A percentile compares a stretch with the other conserved stretches of the same genome.
These are phyloP conservation scores for Fragum fragum DNA, from an alignment of 2,888 invertebrate genomes.

Conservation along the genomic window DNA sequence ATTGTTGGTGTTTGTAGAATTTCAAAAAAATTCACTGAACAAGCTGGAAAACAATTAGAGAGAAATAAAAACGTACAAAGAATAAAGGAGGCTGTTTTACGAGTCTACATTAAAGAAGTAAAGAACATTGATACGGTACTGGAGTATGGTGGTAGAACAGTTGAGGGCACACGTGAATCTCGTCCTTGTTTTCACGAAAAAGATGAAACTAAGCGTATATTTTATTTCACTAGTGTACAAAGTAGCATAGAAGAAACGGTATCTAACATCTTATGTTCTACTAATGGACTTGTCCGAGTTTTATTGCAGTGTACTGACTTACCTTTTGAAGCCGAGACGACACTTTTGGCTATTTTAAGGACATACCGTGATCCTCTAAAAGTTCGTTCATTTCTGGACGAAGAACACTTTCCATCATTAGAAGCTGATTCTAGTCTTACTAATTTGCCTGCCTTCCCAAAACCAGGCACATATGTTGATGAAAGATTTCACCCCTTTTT, in stretches of 20 bases:
- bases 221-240: not conserved
- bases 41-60: not conserved
- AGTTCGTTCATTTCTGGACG: not conserved
- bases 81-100: not conserved
- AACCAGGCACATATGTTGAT: conserved; percentile 60
- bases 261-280: not conserved
- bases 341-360: not conserved
- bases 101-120: not conserved
- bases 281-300: not conserved
- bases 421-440: not conserved
- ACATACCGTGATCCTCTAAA: not conserved
- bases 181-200: conserved; percentile 9
- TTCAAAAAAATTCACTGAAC: not conserved
- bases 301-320: not conserved
- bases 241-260: not conserved
- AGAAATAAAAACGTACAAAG: not conserved
- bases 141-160: not conserved
- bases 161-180: not conserved
- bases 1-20: conserved; percentile 2
- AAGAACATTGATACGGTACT: not conserved
- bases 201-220: not conserved
- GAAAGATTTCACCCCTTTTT: conserved; percentile 52
- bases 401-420: not conserved
- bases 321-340: not conserved
- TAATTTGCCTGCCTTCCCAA: conserved; percentile 39